Conservation (phyloP, 2,113 vertebrate genomes). For the Bufo bufo region DNA sequence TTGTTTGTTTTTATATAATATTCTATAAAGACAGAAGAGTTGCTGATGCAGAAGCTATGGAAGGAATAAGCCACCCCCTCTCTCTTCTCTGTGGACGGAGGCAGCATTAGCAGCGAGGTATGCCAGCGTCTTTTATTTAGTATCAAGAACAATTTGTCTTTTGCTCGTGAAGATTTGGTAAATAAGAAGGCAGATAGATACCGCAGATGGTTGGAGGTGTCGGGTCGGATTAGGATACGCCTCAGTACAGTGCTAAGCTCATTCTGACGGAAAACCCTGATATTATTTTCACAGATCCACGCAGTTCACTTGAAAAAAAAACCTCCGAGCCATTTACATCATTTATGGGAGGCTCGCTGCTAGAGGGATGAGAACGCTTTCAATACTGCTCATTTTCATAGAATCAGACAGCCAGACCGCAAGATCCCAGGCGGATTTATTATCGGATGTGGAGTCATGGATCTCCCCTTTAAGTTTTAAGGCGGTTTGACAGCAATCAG, state of each 20-base stretch:
- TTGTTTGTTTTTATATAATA: no score
- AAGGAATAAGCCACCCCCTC: background rate
- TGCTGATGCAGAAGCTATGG: constrained; percentile 29
- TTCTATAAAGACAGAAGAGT: background rate
- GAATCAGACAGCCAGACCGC: constrained; percentile 63
- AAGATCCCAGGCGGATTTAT: constrained; percentile 15
- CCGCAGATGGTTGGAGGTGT: constrained; percentile 99
- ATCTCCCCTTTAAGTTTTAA: background rate
- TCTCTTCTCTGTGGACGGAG: constrained; percentile 10
- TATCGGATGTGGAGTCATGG: background rate
- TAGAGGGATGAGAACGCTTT: constrained; percentile 81
- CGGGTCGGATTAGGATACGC: constrained; percentile 97
- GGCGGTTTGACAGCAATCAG: background rate
- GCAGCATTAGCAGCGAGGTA: constrained; percentile 35
- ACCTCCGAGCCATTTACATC: constrained; percentile 82
- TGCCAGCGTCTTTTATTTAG: constrained; percentile 77
- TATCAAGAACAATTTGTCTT: constrained; percentile 92
- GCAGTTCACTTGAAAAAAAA: constrained; percentile 78
- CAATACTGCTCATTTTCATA: constrained; percentile 84
- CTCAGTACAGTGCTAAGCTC: constrained; percentile 92
- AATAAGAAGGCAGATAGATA: constrained; percentile 99
- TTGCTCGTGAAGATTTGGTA: constrained; percentile 85
- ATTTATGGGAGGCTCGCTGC: constrained; percentile 84
- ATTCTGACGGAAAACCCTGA: constrained; percentile 96
- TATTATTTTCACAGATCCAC: constrained; percentile 92